Evolutionary conservation across 1,140 invertebrate species (phyloP).

Genomic region (Drosophila pachea): DNA sequence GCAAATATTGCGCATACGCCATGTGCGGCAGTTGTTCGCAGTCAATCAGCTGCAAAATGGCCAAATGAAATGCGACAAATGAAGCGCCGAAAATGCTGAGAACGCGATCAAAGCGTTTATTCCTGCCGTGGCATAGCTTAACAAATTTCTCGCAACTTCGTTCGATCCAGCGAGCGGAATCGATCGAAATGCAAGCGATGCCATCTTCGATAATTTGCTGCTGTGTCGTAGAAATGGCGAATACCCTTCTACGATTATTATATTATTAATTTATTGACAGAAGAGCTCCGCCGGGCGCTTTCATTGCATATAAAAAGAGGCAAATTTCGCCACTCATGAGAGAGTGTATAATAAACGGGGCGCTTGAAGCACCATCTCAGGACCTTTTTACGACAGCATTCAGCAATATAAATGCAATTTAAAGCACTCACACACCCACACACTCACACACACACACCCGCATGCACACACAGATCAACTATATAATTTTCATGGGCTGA

Average conservation of each 20-base stretch:
- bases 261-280: too few relatives aligned
- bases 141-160: background rate
- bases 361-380: background rate
- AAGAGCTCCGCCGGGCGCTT: background rate
- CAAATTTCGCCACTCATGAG: background rate
- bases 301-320: background rate
- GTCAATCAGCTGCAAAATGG: conserved; percentile 26
- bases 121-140: conserved; percentile 1
- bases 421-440: conserved; percentile 1
- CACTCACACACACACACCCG: too few relatives aligned
- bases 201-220: too few relatives aligned
- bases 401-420: conserved; percentile 20
- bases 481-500: conserved; percentile 32
- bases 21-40: conserved; percentile 29
- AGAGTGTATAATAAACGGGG: conserved; percentile 7
- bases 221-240: background rate
- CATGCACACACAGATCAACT: conserved; percentile 17
- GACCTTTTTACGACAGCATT: conserved; percentile 4
- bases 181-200: too few relatives aligned
- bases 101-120: conserved; percentile 30
- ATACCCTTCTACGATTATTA: too few relatives aligned
- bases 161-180: too few relatives aligned
- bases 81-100: conserved; percentile 40
- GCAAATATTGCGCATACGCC: conserved; percentile 71
- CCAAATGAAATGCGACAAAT: conserved; percentile 47